Conservation (phyloP, 2,797 vertebrate genomes). For the Heterohyrax brucei region DNA sequence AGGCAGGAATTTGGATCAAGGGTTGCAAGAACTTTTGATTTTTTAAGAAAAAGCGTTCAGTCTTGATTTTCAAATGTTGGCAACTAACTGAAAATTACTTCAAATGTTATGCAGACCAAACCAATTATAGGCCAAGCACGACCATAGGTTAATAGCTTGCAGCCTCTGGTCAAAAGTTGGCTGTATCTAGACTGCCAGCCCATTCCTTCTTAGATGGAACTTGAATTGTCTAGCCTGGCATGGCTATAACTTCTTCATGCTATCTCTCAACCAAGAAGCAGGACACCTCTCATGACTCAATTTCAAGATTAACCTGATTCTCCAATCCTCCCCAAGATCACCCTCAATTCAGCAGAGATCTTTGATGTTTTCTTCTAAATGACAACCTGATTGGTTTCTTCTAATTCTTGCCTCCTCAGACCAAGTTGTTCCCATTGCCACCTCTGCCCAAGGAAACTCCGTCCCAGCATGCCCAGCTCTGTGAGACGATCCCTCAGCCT, state of each 20-base stretch:
- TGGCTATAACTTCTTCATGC: conserved; percentile 35
- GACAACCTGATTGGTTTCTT: conserved; percentile 1
- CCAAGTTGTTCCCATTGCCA: neutral
- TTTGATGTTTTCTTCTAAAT: neutral
- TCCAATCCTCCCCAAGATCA: neutral
- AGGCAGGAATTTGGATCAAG: conserved; percentile 31
- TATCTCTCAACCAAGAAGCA: conserved; percentile 23
- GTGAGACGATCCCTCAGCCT: neutral
- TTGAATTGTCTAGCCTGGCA: neutral
- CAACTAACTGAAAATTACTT: conserved; percentile 58
- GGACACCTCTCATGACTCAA: neutral
- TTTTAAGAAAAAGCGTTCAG: conserved; percentile 56
- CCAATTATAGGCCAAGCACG: neutral
- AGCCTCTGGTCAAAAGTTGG: neutral
- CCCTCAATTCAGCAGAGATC: neutral
- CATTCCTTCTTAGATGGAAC: conserved; percentile 24
- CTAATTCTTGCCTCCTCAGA: conserved; percentile 23
- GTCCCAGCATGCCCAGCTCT: conserved; percentile 23
- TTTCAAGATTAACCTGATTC: conserved; percentile 64
- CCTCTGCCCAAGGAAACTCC: neutral
- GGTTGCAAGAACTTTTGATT: conserved; percentile 35
- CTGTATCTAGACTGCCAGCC: neutral
- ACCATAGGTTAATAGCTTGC: neutral
- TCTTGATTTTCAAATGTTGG: conserved; percentile 46
- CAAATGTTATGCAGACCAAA: conserved; percentile 31